Conservation (phyloP, 2,888 invertebrate genomes). For the Branchinecta sandiegonensis region DNA sequence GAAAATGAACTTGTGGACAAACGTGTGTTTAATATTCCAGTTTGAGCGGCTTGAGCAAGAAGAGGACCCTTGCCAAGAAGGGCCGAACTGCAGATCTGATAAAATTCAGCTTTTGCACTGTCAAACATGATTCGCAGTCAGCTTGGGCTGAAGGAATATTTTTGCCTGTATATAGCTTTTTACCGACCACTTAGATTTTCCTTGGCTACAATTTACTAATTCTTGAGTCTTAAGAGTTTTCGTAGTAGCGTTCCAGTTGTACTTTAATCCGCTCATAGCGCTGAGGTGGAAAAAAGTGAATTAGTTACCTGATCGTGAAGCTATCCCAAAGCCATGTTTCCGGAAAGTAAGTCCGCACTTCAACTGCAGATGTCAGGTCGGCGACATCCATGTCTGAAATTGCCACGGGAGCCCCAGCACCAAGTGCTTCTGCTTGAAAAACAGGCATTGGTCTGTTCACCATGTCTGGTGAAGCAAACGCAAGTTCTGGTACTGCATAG, state of each 20-base stretch:
- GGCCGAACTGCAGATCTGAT: no score
- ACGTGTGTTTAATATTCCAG: no score
- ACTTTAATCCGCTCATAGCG: no score
- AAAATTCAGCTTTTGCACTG: no score
- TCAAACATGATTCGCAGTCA: no score
- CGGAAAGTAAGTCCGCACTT: slow-evolving; percentile 30
- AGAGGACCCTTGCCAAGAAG: no score
- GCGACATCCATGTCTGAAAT: not conserved
- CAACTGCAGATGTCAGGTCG: slow-evolving; percentile 17
- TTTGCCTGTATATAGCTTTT: no score
- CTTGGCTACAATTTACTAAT: not conserved
- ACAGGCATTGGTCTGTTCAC: not conserved
- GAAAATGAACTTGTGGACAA: no score
- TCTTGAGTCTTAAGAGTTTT: slow-evolving; percentile 10
- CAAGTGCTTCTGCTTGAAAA: not conserved
- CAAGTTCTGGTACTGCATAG: not conserved
- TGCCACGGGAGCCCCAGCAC: not conserved
- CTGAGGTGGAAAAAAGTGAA: not conserved
- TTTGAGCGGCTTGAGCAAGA: no score
- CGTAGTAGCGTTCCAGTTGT: not conserved
- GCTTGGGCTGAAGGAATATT: no score
- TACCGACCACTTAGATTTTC: not conserved
- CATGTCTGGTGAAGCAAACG: no score
- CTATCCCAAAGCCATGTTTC: slow-evolving; percentile 31
- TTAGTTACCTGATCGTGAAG: slow-evolving; percentile 19